phyloP scores from a whole-genome alignment of 2,797 vertebrate species.

The Falco rusticolus region DNA sequence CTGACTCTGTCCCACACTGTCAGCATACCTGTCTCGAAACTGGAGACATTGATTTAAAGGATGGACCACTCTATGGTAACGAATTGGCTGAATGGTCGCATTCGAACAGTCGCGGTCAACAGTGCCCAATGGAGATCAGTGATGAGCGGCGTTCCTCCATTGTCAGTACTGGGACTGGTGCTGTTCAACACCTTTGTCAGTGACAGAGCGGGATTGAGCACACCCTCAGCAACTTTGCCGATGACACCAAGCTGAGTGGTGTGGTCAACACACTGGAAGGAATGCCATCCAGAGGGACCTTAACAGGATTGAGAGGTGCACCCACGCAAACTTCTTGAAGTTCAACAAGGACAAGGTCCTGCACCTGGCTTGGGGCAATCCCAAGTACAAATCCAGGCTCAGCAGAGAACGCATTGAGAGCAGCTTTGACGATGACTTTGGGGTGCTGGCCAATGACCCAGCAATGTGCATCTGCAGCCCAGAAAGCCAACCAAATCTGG shows the following conservation, averaged over 20 bases:
- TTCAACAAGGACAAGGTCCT: not conserved
- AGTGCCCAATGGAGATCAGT: no score
- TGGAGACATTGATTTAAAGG: not conserved
- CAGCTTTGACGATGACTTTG: no score
- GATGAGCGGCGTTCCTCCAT: not conserved
- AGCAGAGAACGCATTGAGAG: not conserved
- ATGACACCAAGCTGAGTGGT: not conserved
- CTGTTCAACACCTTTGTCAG: not conserved
- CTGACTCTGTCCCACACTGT: not conserved
- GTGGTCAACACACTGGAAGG: no score
- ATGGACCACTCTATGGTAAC: not conserved
- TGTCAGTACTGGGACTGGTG: not conserved
- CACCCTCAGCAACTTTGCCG: not conserved
- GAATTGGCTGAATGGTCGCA: not conserved
- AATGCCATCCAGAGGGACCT: no score
- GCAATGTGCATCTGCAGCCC: no score
- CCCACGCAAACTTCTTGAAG: not conserved
- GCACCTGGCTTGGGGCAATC: not conserved
- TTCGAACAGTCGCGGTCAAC: not conserved
- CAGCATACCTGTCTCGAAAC: not conserved
- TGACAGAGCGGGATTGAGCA: not conserved
- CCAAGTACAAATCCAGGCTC: not conserved
- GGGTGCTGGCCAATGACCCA: no score
- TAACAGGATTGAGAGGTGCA: not conserved
- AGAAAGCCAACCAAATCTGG: no score